A percentile compares a stretch with the other conserved stretches of the same genome.
Evolutionary conservation across 2,113 vertebrate genomes (phyloP).

Genomic region (Labeo rohita): DNA sequence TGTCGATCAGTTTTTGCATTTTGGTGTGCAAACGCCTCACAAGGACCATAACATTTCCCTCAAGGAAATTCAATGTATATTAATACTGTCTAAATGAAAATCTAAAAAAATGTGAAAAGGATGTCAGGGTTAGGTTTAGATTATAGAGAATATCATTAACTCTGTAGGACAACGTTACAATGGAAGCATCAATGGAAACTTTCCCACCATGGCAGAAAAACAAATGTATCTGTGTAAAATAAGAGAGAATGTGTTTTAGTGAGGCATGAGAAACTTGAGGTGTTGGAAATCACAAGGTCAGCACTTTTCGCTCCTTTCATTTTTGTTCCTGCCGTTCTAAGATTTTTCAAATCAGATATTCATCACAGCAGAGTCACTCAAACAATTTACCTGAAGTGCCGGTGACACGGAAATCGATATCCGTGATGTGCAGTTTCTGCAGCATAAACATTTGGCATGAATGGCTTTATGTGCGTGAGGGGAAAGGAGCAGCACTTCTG

Average conservation of each 20-base stretch:
- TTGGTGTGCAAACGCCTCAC: too few relatives aligned
- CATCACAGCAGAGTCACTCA: conserved; percentile 83
- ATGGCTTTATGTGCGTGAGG: conserved; percentile 58
- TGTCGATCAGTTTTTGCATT: too few relatives aligned
- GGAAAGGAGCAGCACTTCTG: conserved; percentile 32
- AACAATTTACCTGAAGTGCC: conserved; percentile 88
- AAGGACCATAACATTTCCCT: too few relatives aligned
- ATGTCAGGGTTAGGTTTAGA: not conserved
- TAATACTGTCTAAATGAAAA: not conserved
- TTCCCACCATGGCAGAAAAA: not conserved
- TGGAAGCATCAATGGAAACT: not conserved
- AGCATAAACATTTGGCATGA: conserved; percentile 79
- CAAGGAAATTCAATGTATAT: not conserved
- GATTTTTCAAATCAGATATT: conserved; percentile 82
- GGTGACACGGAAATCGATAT: conserved; percentile 86
- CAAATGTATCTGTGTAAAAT: not conserved
- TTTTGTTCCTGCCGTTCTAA: conserved; percentile 32
- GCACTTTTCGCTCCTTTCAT: conserved; percentile 75
- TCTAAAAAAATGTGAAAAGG: not conserved
- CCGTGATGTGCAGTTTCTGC: conserved; percentile 83
- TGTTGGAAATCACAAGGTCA: conserved; percentile 73
- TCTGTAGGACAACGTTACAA: not conserved
- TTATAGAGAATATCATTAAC: not conserved
- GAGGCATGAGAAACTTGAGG: not conserved
- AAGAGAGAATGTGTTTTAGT: not conserved